phyloP scores from a whole-genome alignment of 1,140 invertebrate species.

The Megathymus violae region DNA sequence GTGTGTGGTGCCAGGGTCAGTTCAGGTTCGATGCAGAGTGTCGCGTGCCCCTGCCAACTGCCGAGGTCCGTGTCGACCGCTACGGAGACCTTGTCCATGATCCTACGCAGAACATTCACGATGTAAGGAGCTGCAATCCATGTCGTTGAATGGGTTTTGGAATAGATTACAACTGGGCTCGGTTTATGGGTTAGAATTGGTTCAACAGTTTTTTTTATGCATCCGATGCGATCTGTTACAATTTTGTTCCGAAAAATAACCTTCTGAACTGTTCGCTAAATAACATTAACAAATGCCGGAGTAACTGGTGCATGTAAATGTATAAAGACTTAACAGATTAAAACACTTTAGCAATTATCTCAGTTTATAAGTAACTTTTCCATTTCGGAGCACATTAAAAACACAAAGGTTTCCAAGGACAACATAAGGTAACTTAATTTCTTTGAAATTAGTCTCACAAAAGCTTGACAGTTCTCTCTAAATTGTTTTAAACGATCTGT shows the following conservation, averaged over 20 bases:
- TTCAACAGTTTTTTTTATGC: background rate
- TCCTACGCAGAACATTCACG: conserved; percentile 73
- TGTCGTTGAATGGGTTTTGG: background rate
- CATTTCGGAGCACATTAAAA: conserved; percentile 46
- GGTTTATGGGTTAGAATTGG: conserved; percentile 16
- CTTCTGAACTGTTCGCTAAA: background rate
- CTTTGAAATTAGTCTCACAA: conserved; percentile 51
- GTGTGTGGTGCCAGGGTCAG: conserved; percentile 87
- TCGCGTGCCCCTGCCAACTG: conserved; percentile 86
- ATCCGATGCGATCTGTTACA: background rate
- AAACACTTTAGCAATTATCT: conserved; percentile 40
- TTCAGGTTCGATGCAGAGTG: conserved; percentile 92
- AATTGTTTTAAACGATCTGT: conserved; percentile 50
- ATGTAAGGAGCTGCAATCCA: conserved; percentile 64
- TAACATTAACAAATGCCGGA: too few relatives aligned
- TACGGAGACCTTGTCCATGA: conserved; percentile 80
- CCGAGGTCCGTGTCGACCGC: conserved; percentile 84
- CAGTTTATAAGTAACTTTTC: conserved; percentile 41
- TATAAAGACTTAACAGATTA: background rate
- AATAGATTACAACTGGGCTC: conserved; percentile 15
- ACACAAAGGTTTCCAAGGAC: conserved; percentile 44
- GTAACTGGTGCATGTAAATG: background rate
- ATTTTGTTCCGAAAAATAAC: background rate
- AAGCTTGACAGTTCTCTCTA: conserved; percentile 45
- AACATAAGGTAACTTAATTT: conserved; percentile 50